Conservation (phyloP, 2,113 vertebrate species). For the Eleginops maclovinus region DNA sequence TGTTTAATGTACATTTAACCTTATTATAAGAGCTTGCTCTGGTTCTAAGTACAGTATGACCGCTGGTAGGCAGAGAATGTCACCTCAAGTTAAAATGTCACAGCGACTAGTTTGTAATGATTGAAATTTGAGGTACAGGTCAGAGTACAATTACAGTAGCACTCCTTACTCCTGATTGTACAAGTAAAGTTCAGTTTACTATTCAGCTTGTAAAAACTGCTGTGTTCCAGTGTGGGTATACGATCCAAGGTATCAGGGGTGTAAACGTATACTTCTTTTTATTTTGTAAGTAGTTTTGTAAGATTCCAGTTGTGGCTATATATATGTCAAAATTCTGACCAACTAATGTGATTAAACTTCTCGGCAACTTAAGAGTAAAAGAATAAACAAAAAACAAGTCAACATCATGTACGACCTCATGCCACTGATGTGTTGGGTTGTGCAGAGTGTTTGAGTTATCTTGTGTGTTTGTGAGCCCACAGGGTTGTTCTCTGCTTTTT, state of each 20-base stretch:
- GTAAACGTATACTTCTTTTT: neutral
- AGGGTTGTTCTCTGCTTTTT: conserved; percentile 55
- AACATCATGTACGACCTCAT: neutral
- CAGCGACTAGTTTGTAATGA: neutral
- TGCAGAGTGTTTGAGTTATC: conserved; percentile 9
- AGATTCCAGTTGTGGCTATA: neutral
- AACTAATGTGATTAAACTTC: neutral
- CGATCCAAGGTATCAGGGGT: neutral
- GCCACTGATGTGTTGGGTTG: conserved; percentile 12
- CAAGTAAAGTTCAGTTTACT: neutral
- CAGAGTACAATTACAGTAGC: neutral
- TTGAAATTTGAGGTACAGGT: neutral
- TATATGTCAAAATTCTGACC: neutral
- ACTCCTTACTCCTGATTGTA: neutral
- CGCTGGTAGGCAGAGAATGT: neutral
- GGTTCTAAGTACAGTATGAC: neutral
- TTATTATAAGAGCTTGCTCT: neutral
- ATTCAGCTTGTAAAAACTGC: neutral
- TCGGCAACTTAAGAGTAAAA: neutral
- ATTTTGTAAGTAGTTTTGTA: neutral
- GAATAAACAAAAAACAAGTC: neutral
- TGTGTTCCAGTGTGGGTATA: neutral
- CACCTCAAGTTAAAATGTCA: neutral
- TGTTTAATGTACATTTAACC: neutral
- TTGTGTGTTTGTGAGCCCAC: conserved; percentile 35